These are phyloP conservation scores for Lophotriccus pileatus DNA, from an alignment of 2,797 vertebrate species.

Conservation along the genomic window DNA sequence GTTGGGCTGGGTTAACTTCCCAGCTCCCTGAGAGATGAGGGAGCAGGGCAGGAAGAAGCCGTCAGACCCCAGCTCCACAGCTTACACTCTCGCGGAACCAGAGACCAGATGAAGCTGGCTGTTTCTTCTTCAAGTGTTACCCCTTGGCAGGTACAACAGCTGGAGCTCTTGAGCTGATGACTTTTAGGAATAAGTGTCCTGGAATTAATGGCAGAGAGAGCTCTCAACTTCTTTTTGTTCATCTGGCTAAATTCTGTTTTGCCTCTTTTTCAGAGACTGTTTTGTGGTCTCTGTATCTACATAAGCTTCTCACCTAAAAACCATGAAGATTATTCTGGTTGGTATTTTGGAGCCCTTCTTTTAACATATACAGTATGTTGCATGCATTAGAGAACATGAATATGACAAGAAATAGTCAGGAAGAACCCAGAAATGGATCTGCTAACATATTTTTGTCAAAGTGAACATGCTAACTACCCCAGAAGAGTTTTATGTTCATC, in stretches of 20 bases:
- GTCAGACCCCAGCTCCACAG: background rate
- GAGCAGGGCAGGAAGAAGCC: background rate
- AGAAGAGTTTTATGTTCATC: background rate
- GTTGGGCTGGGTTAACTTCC: background rate
- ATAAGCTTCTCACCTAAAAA: background rate
- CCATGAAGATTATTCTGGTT: background rate
- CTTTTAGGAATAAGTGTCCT: background rate
- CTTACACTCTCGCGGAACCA: accelerated
- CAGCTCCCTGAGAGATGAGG: background rate
- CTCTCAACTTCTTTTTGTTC: background rate
- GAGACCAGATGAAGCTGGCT: background rate
- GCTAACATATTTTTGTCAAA: background rate
- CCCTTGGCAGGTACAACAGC: background rate
- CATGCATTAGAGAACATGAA: background rate
- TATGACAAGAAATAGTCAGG: background rate
- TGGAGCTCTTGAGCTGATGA: background rate
- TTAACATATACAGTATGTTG: background rate
- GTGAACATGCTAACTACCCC: background rate
- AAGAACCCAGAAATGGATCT: background rate
- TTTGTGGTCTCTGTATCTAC: background rate
- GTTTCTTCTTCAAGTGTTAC: background rate
- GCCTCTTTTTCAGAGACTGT: background rate
- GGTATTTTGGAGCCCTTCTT: background rate
- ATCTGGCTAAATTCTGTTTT: background rate
- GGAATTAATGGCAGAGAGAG: background rate